These are phyloP conservation scores for Apocrypta bakeri DNA, from an alignment of 1,140 invertebrate genomes.

Conservation along the genomic window DNA sequence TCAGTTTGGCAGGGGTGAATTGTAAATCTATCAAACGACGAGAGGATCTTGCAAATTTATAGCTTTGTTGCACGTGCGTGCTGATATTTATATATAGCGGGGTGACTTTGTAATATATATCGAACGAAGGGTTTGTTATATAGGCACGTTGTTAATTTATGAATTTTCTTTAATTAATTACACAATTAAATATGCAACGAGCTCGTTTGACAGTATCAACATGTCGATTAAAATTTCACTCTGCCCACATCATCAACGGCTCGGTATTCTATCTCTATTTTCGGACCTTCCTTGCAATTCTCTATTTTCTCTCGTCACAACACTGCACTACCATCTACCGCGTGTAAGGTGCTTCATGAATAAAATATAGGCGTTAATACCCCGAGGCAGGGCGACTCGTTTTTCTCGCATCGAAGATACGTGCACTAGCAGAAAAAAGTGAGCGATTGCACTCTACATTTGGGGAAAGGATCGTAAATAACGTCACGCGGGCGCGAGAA, in stretches of 20 bases:
- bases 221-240: slow-evolving; percentile 1
- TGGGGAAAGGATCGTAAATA: slow-evolving; percentile 67
- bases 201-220: neutral
- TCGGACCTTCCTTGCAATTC: neutral
- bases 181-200: neutral
- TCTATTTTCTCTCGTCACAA: neutral
- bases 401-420: slow-evolving; percentile 67
- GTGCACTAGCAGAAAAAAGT: slow-evolving; percentile 59
- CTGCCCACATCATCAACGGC: neutral
- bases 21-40: slow-evolving; percentile 73
- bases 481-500: slow-evolving; percentile 48
- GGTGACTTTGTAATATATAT: slow-evolving; percentile 57
- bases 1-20: slow-evolving; percentile 72
- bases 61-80: slow-evolving; percentile 64
- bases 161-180: too few species aligned
- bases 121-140: neutral
- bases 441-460: slow-evolving; percentile 65
- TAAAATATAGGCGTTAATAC: slow-evolving; percentile 74
- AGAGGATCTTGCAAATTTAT: slow-evolving; percentile 69
- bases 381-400: slow-evolving; percentile 69
- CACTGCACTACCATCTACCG: neutral
- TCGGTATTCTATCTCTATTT: slow-evolving; percentile 14
- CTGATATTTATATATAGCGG: slow-evolving; percentile 74
- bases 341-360: slow-evolving; percentile 72
- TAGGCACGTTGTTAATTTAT: too few species aligned